phyloP scores from a whole-genome alignment of 2,888 invertebrate species.

The Noctua janthe region DNA sequence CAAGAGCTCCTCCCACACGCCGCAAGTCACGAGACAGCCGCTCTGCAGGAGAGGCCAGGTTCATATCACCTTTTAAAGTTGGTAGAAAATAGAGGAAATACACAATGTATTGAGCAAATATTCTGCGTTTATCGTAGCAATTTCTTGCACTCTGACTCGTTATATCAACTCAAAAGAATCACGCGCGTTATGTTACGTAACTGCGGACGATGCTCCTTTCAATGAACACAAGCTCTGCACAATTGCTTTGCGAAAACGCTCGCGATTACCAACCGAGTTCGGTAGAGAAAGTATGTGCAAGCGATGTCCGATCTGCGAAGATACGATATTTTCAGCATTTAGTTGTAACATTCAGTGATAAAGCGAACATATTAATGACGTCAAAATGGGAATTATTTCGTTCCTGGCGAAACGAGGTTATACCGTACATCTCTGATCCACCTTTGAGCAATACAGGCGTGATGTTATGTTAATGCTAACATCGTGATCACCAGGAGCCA shows the following conservation, averaged over 20 bases:
- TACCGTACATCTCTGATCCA: not conserved
- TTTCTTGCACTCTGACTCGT: not conserved
- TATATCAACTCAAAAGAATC: not conserved
- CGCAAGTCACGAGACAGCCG: conserved; percentile 86
- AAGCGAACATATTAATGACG: not conserved
- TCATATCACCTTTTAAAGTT: conserved; percentile 21
- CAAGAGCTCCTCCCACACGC: conserved; percentile 71
- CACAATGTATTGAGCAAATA: not conserved
- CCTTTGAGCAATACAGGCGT: not conserved
- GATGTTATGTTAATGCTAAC: conserved; percentile 24
- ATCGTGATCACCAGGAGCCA: conserved; percentile 54
- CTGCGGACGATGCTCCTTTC: not conserved
- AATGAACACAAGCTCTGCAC: conserved; percentile 6
- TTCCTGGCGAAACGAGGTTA: not conserved
- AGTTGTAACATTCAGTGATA: not conserved
- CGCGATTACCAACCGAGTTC: not conserved
- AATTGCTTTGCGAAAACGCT: conserved; percentile 27
- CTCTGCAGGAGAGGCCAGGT: conserved; percentile 85
- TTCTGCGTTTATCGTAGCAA: conserved; percentile 25
- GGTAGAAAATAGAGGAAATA: conserved; percentile 22
- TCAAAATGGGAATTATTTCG: not conserved
- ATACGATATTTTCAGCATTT: conserved; percentile 1
- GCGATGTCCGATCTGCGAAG: not conserved
- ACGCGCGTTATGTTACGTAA: not conserved
- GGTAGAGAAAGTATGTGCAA: not conserved